Evolutionary conservation across 2,797 vertebrate species (phyloP), one percentile per base, ranked within the genome.

Genomic region (Coracias cyanogaster): DNA sequence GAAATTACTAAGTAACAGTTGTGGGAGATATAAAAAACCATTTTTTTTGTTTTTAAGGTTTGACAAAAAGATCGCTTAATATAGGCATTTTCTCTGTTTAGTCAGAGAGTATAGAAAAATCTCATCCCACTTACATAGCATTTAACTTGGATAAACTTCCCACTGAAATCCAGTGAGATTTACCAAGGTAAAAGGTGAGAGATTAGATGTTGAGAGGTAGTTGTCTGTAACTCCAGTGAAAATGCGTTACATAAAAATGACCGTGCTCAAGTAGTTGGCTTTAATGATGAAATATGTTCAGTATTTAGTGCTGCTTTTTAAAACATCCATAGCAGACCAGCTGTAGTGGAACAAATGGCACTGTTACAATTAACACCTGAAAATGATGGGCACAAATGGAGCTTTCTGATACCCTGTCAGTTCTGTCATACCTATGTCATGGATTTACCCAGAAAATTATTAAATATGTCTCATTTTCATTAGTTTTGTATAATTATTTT

Each of bases 401-500:
- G 79, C 89, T 96, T 93, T 94, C 86, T 96, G 91, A 90, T 94
- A 78, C 74, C 77, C 80, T 96, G 94, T 95, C 94, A 93, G 72
- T 92, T 96, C 90, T 97, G 93, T 94, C 92, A 73, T 96, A 94
- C 83, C 78, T 86, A 2, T 91, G 87, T 96, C 93, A 91, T 89
- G 87, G 93, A 91, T 97, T 94, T 94, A 92, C 65, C 64, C 37
- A 81, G 89, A 94, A 80, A 93, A 94, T 96, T 97, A 91, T 92
- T 91, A 94, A 96, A 48, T 93, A 93, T 5, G 3, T 92, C 82
- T 96, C 92, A 93, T 97, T 97, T 96, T 97, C 93, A 94, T 97
- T 96, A 94, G 94, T 96, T 97, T 96, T 93, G 82, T 96, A 48
- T 96, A 96, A 96, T 97, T 97, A 97, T 97, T 97, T 97, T 82